A percentile compares a stretch with the other conserved stretches of the same genome.
Evolutionary conservation across 2,888 invertebrate species (phyloP).

Genomic region (Drosophila bunnanda): DNA sequence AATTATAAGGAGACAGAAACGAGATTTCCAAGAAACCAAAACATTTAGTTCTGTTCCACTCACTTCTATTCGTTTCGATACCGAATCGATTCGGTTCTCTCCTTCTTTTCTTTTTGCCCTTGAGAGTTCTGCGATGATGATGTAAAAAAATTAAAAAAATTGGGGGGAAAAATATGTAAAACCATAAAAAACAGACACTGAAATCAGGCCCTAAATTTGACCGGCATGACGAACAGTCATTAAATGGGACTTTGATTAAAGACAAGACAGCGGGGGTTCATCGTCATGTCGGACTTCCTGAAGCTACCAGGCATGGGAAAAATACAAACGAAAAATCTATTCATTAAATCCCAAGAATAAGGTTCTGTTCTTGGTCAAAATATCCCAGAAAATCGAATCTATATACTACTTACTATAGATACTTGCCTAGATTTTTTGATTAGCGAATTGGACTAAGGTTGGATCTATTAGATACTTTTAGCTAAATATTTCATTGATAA

Average conservation of each 20-base stretch:
- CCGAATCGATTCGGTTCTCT: conserved; percentile 15
- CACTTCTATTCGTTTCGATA: conserved; percentile 15
- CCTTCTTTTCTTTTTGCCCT: conserved; percentile 18
- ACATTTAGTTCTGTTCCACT: conserved; percentile 26
- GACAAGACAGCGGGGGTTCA: conserved; percentile 5
- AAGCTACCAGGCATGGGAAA: conserved; percentile 1
- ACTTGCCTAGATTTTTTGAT: neutral
- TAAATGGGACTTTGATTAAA: conserved; percentile 16
- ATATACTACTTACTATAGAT: neutral
- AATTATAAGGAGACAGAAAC: conserved; percentile 65
- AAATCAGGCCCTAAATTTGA: conserved; percentile 42
- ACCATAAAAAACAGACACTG: conserved; percentile 14
- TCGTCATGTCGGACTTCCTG: conserved; percentile 6
- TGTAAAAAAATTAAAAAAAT: conserved; percentile 10
- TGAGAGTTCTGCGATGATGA: conserved; percentile 20
- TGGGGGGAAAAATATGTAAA: conserved; percentile 17
- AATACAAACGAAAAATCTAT: neutral
- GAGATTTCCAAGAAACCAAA: conserved; percentile 58
- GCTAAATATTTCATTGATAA: conserved; percentile 23
- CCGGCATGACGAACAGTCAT: conserved; percentile 31
- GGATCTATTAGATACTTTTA: conserved; percentile 14
- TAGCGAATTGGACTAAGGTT: conserved; percentile 10
- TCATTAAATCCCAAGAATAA: neutral
- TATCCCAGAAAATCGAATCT: neutral
- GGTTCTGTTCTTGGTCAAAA: conserved; percentile 2